These are phyloP conservation scores for Trematocara unimaculatum DNA, from an alignment of 2,113 vertebrate genomes.

Conservation along the genomic window DNA sequence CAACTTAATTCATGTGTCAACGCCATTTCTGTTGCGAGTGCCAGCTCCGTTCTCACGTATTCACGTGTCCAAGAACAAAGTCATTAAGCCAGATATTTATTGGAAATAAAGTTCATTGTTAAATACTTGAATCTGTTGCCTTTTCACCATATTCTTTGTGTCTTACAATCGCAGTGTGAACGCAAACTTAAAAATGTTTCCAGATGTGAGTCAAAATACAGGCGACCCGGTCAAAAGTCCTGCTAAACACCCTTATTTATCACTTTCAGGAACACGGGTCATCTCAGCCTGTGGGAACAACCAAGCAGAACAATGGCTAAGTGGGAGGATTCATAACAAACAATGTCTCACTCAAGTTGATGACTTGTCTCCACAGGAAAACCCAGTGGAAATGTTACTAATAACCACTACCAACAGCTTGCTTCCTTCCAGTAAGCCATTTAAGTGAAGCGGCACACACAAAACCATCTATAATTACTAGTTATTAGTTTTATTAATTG, in stretches of 20 bases:
- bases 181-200: background rate
- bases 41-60: background rate
- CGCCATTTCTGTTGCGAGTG: background rate
- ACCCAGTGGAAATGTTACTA: background rate
- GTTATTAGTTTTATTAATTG: background rate
- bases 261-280: background rate
- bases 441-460: background rate
- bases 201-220: background rate
- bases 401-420: background rate
- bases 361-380: background rate
- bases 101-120: background rate
- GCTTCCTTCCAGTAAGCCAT: background rate
- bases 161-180: background rate
- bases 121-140: background rate
- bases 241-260: background rate
- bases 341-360: background rate
- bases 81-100: background rate
- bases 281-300: background rate
- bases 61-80: background rate
- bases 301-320: background rate
- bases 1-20: background rate
- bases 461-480: background rate
- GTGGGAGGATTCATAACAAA: background rate
- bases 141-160: background rate
- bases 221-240: background rate